Evolutionary conservation across 2,888 invertebrate species (phyloP), one percentile per base, ranked within the genome.

Genomic region (Drosophila paramelanica): DNA sequence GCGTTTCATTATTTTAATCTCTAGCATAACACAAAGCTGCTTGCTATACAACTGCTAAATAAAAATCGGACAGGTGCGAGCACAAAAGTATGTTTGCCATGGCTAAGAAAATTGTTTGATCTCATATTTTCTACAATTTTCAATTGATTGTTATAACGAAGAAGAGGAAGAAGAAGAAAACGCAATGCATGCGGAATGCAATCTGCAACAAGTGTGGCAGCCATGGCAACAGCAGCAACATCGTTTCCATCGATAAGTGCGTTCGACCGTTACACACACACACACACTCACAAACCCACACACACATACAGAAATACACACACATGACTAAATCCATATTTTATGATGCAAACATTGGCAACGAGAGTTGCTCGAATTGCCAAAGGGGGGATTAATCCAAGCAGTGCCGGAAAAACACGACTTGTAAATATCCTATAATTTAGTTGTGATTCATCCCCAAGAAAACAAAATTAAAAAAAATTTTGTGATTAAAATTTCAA

Each of bases 301-400:
- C 43, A 47, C 51, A 52, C 52, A 45, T 27, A 38, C 55, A 55
- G 17, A 17, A 33, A 33, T 36, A 42, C 52, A 50, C 49, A 39
- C 42, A 62, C 52, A 49, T 46, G 46, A 50, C 57, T 79, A 70
- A 82, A 71, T 67, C 80, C 86, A 80, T 80, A 82, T 71, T 88
- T 86, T 79, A 82, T 79, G 88, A 60, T 80, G 51, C 86, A 79
- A 84, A 79, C 67, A 81, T 69, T 73, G 81, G 51, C 53, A 58
- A 27, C 55, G 53, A 78, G 59, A 46, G 60, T 64, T 60, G 53
- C 67, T 50, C 45, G 74, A 68, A 68, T 60, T 68, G 78, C 52
- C 46, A 59, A 51, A 36, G 56, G 66, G 57, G 27, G 25, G 36
- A 27, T 36, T 25, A 55, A 58, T 53, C 41, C 42, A 50, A 33